Conservation (phyloP, 2,113 vertebrate species). For the Corvus cornix region DNA sequence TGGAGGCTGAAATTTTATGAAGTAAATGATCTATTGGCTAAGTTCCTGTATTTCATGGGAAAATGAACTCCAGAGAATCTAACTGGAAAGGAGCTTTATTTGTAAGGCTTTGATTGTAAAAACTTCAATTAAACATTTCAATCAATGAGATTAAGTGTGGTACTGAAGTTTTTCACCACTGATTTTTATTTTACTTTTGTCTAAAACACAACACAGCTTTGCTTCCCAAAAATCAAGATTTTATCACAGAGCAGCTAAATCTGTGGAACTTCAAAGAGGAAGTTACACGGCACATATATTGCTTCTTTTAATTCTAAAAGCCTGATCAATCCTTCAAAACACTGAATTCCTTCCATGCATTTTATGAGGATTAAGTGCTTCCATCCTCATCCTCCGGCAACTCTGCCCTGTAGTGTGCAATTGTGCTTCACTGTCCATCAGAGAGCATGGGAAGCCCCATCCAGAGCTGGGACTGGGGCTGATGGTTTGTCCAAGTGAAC, state of each 20-base stretch:
- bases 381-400: neutral
- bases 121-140: neutral
- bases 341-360: fast-evolving
- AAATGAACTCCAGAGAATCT: neutral
- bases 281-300: neutral
- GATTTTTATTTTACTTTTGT: neutral
- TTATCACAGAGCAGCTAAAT: neutral
- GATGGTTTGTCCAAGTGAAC: neutral
- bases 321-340: neutral
- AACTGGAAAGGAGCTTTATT: neutral
- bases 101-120: neutral
- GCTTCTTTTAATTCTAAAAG: neutral
- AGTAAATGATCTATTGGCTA: neutral
- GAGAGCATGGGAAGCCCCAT: fast-evolving
- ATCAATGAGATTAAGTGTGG: neutral
- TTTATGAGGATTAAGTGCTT: neutral
- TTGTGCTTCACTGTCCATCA: neutral
- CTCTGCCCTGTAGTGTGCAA: neutral
- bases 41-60: neutral
- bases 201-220: neutral
- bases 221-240: neutral
- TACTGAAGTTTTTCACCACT: neutral
- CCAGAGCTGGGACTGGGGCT: neutral
- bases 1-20: neutral
- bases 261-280: neutral